Percentiles rank a stretch among this genome's conserved stretches.
phyloP scores from a whole-genome alignment of 30 jellyfish, hydroid and myxozoan genomes.

The Rhopilema esculentum region DNA sequence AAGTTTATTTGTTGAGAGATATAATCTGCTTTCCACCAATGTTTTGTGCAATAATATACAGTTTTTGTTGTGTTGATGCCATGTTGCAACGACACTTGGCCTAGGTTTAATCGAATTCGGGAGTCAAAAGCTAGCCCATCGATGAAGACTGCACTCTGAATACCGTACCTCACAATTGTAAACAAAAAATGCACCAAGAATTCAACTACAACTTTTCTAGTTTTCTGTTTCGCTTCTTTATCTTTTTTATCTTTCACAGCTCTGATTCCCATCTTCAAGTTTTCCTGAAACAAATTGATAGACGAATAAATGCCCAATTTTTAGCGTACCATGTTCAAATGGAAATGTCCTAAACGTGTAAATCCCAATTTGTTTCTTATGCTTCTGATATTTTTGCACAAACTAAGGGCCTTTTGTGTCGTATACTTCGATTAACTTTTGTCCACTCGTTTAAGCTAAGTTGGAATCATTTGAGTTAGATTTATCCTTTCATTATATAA shows the following conservation, averaged over 20 bases:
- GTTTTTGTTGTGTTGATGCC: slow-evolving; percentile 29
- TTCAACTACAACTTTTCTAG: slow-evolving; percentile 22
- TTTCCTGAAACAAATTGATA: not conserved
- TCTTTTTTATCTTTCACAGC: slow-evolving; percentile 52
- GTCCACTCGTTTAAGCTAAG: too few relatives aligned
- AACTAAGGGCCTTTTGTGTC: too few relatives aligned
- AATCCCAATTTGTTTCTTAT: too few relatives aligned
- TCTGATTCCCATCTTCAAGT: slow-evolving; percentile 29
- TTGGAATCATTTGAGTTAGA: too few relatives aligned
- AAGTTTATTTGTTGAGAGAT: not conserved
- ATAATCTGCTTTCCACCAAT: slow-evolving; percentile 49
- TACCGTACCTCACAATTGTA: slow-evolving; percentile 41
- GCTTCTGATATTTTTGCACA: too few relatives aligned
- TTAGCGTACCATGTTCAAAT: too few relatives aligned
- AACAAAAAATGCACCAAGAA: slow-evolving; percentile 24
- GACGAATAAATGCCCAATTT: too few relatives aligned
- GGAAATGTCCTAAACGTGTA: too few relatives aligned
- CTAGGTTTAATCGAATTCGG: slow-evolving; percentile 5
- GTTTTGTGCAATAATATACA: slow-evolving; percentile 30
- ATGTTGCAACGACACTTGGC: not conserved
- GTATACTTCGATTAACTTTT: too few relatives aligned
- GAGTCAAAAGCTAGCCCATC: slow-evolving; percentile 25
- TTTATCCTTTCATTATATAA: too few relatives aligned
- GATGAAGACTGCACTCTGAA: slow-evolving; percentile 36
- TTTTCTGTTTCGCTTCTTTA: slow-evolving; percentile 29